A percentile compares a stretch with the other conserved stretches of the same genome.
Conservation (phyloP, 2,888 invertebrate species). For the Morpho achilles region DNA sequence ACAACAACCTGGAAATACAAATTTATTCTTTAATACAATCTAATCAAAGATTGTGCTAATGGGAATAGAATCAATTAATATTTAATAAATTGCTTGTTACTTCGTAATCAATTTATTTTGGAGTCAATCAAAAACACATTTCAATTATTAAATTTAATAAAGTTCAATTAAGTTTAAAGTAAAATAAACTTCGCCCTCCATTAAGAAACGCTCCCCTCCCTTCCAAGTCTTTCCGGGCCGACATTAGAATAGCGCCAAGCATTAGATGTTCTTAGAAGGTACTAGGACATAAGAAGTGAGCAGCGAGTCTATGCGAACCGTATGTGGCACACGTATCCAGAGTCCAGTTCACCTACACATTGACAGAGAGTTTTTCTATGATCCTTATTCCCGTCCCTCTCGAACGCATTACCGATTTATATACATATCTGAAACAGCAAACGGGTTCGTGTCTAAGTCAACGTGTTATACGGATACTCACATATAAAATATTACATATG, state of each 20-base stretch:
- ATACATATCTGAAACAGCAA: conserved; percentile 38
- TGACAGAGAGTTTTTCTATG: conserved; percentile 50
- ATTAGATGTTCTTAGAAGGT: conserved; percentile 79
- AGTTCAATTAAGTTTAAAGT: too few species aligned
- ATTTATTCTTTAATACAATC: too few species aligned
- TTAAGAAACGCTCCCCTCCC: too few species aligned
- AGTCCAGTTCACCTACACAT: conserved; percentile 45
- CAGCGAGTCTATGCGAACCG: conserved; percentile 56
- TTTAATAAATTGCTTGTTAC: too few species aligned
- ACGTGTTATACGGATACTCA: conserved; percentile 25
- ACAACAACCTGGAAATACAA: too few species aligned
- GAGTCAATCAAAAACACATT: too few species aligned
- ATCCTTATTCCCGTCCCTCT: conserved; percentile 57
- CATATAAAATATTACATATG: conserved; percentile 22
- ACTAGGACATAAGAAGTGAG: conserved; percentile 59
- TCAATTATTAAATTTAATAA: background rate
- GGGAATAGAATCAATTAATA: too few species aligned
- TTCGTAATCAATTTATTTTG: too few species aligned
- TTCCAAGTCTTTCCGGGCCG: background rate
- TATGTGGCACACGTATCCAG: conserved; percentile 54
- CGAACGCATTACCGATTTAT: conserved; percentile 24
- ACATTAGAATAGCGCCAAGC: conserved; percentile 61
- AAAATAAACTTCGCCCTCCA: too few species aligned
- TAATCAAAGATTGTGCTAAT: too few species aligned
- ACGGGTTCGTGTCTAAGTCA: conserved; percentile 35